Conservation (phyloP, 2,797 vertebrate genomes). For the Ptychadena robeensis region DNA sequence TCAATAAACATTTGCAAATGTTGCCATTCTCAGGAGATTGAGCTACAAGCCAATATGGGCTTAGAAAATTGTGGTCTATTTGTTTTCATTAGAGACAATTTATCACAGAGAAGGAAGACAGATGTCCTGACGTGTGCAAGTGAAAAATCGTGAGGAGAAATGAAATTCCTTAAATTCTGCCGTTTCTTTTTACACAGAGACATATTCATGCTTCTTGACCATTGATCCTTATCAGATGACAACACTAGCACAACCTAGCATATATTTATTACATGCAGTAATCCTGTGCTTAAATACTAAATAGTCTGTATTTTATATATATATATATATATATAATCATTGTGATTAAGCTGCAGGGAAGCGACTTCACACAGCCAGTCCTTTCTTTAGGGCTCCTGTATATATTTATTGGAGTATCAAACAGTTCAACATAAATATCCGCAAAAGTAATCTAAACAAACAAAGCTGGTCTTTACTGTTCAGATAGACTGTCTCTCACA, state of each 20-base stretch:
- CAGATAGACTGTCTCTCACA: no score
- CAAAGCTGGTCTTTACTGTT: no score
- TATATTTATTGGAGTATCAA: no score
- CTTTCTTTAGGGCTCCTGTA: no score
- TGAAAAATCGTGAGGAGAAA: neutral
- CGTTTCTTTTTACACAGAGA: neutral
- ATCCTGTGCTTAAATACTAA: neutral
- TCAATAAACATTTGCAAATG: neutral
- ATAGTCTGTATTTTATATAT: no score
- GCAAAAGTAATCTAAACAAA: no score
- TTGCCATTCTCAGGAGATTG: neutral
- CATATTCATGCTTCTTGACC: neutral
- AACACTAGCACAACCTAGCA: neutral
- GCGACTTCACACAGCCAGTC: no score
- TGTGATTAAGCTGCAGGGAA: no score
- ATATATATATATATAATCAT: no score
- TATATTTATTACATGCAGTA: neutral
- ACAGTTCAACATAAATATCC: no score
- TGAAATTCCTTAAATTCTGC: neutral
- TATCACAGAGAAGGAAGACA: slow-evolving; percentile 10
- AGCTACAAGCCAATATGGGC: no score
- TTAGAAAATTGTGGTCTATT: neutral
- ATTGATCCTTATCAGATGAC: neutral
- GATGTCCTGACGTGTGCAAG: neutral
- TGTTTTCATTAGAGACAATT: neutral